Evolutionary conservation across 2,113 vertebrate species (phyloP).

Genomic region (Natator depressus): DNA sequence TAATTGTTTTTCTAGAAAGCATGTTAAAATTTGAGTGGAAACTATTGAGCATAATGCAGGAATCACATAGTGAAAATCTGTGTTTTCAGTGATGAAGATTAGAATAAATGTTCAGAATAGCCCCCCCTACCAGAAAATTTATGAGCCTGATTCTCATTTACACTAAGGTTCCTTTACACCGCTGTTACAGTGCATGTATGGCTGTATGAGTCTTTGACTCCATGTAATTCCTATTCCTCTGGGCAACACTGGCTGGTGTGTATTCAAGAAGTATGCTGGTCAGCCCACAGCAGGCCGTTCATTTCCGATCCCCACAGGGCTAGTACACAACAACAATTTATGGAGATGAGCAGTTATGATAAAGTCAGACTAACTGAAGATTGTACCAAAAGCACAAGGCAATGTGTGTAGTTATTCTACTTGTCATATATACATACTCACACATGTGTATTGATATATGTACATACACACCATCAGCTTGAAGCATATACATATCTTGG

Average conservation of each 20-base stretch:
- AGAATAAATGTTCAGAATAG: neutral
- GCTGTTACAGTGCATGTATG: fast-evolving
- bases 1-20: neutral
- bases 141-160: neutral
- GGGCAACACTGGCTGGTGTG: neutral
- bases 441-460: neutral
- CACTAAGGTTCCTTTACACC: neutral
- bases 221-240: neutral
- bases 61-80: neutral
- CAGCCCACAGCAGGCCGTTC: neutral
- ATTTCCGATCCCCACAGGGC: neutral
- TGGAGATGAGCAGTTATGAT: neutral
- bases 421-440: neutral
- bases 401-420: neutral
- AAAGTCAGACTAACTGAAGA: neutral
- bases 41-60: neutral
- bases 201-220: neutral
- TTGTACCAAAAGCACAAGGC: neutral
- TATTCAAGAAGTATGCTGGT: neutral
- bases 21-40: neutral
- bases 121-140: neutral
- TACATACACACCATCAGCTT: neutral
- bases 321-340: neutral
- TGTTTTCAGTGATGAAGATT: neutral
- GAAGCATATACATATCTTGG: neutral